Base-by-base conservation (phyloP, 2,113 vertebrate genomes). In the Alligator sinensis region DNA sequence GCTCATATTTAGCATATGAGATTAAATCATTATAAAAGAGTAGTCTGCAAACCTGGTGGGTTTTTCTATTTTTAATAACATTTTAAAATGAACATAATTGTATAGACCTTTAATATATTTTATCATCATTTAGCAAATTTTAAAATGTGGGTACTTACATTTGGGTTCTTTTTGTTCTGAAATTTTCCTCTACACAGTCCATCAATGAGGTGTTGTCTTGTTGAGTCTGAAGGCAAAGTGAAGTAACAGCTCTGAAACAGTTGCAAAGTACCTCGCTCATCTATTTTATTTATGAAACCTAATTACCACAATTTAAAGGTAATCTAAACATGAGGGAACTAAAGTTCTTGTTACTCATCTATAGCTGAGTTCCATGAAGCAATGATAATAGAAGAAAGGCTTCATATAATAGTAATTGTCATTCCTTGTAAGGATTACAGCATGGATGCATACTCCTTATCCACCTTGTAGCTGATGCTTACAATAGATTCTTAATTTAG, bases 21-120 rank as follows among this genome's bases (percentile, higher is more conserved):
- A 93, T 86, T 13, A 88, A 84, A 34, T 91, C 72, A 80, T 81
- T 91, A 79, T 60, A 74, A 76, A 68, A 87, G 61, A 61, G 89
- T n/a, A 92, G 89, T 86, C 61, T 86, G 30, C 13, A 70, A 70
- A 38, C 15, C 30, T 70, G 30, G 34, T 38, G 68, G 77, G 61
- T 11, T 91, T 78, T 88, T 85, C 64, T 79, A 64, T 66, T 77
- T 88, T 89, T 88, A 87, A 63, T 92, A 15, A 55, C 22, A 79
- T 4, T 25, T 57, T 60, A 25, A 82, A 74, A 86, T 38, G 77
- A 86, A 61, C 80, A 61, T 68, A 57, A 58, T 54, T 77, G 10
- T 30, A 70, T 86, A 77, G 55, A 25, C 25, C 70, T 76, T 94
- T 81, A 9, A 63, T 21, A 19, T 57, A 75, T 47, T 74, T 66